A percentile compares a stretch with the other conserved stretches of the same genome.
Conservation (phyloP, 2,888 invertebrate species). For the Leptinotarsa peninsularis region DNA sequence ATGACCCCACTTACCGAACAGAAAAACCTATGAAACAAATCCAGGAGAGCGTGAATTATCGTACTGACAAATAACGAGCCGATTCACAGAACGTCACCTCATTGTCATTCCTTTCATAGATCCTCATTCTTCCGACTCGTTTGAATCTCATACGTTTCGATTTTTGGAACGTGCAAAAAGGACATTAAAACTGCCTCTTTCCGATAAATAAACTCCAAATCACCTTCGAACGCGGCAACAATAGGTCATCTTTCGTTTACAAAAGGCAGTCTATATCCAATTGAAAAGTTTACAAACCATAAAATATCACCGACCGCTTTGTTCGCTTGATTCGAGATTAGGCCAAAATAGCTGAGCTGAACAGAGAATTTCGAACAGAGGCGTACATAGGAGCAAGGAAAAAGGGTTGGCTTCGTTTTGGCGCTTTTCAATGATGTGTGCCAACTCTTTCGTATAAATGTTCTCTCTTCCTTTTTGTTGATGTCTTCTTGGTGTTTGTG, state of each 20-base stretch:
- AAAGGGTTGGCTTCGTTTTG: neutral
- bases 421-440: too few relatives aligned
- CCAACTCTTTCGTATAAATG: too few relatives aligned
- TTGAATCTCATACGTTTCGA: conserved; percentile 47
- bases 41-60: conserved; percentile 31
- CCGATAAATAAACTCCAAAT: conserved; percentile 49
- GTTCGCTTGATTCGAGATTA: conserved; percentile 39
- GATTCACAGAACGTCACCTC: conserved; percentile 27
- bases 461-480: too few relatives aligned
- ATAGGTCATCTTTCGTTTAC: conserved; percentile 39
- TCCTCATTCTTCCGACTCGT: conserved; percentile 42
- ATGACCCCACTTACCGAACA: conserved; percentile 1
- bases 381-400: neutral
- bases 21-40: conserved; percentile 11
- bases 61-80: conserved; percentile 33
- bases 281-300: conserved; percentile 57
- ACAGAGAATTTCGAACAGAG: conserved; percentile 10
- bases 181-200: conserved; percentile 46
- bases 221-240: conserved; percentile 36
- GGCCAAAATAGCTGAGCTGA: conserved; percentile 46
- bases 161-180: conserved; percentile 44
- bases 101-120: conserved; percentile 24
- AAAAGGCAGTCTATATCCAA: conserved; percentile 40
- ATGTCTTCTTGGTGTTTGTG: too few relatives aligned
- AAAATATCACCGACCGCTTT: conserved; percentile 51